phyloP scores from a whole-genome alignment of 2,113 vertebrate genomes.

The Parus major region DNA sequence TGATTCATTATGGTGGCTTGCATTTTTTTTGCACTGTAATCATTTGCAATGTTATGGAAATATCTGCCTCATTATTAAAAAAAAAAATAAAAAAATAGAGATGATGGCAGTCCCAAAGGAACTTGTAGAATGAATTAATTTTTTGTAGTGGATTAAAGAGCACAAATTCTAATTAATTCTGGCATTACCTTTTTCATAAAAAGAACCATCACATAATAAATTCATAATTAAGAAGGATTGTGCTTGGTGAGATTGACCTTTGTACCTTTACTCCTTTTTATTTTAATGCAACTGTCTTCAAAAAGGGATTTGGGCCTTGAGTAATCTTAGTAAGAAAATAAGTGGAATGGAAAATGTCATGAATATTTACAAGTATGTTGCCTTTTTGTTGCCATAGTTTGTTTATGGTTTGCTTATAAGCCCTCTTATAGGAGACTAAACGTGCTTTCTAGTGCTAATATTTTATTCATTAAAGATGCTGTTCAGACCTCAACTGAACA shows the following conservation, averaged over 20 bases:
- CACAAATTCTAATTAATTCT: constrained; percentile 41
- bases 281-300: constrained; percentile 33
- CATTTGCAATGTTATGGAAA: not conserved
- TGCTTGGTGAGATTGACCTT: not conserved
- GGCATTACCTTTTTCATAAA: constrained; percentile 1
- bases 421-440: not conserved
- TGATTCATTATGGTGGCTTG: not conserved
- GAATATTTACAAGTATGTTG: not conserved
- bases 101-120: not conserved
- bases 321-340: constrained; percentile 26
- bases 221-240: constrained; percentile 9
- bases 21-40: not conserved
- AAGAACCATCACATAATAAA: not conserved
- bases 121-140: constrained; percentile 7
- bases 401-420: constrained; percentile 20
- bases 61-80: not conserved
- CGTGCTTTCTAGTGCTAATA: not conserved
- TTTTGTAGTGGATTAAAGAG: constrained; percentile 28
- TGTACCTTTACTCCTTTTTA: constrained; percentile 11
- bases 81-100: not conserved
- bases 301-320: constrained; percentile 3
- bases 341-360: constrained; percentile 29
- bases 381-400: constrained; percentile 20
- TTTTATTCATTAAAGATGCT: constrained; percentile 25
- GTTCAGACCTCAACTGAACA: constrained; percentile 7